phyloP scores from a whole-genome alignment of 2,888 invertebrate genomes.

The Nysson spinosus region DNA sequence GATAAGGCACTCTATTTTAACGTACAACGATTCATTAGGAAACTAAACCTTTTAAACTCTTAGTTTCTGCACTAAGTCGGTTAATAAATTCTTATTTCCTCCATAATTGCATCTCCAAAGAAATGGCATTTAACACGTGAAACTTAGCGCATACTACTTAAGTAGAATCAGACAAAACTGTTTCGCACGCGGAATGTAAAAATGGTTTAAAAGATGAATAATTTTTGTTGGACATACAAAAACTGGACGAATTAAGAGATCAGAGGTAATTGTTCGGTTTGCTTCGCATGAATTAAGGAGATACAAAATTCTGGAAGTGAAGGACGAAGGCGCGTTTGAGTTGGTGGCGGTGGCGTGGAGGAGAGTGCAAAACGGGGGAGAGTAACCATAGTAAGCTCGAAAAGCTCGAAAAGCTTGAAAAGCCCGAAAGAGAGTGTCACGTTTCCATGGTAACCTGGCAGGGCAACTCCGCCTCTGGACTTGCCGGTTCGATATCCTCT shows the following conservation, averaged over 20 bases:
- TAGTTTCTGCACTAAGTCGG: no score
- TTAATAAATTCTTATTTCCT: no score
- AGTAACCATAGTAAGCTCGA: slow-evolving; percentile 68
- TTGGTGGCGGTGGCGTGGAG: slow-evolving; percentile 19
- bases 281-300: slow-evolving; percentile 28
- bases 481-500: slow-evolving; percentile 75
- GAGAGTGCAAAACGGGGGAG: slow-evolving; percentile 38
- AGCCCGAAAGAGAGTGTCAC: slow-evolving; percentile 75
- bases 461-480: slow-evolving; percentile 74
- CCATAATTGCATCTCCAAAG: no score
- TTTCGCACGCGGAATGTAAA: no score
- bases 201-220: no score
- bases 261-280: slow-evolving; percentile 42
- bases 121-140: no score
- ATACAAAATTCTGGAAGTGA: slow-evolving; percentile 31
- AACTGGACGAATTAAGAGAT: slow-evolving; percentile 19
- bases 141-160: no score
- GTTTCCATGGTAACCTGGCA: slow-evolving; percentile 74
- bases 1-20: no score
- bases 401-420: slow-evolving; percentile 71
- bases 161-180: no score
- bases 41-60: no score
- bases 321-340: slow-evolving; percentile 28
- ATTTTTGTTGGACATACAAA: no score
- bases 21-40: no score